These are phyloP conservation scores for Cyprinodon brontotheroides DNA, from an alignment of 2,113 vertebrate species.

Conservation along the genomic window DNA sequence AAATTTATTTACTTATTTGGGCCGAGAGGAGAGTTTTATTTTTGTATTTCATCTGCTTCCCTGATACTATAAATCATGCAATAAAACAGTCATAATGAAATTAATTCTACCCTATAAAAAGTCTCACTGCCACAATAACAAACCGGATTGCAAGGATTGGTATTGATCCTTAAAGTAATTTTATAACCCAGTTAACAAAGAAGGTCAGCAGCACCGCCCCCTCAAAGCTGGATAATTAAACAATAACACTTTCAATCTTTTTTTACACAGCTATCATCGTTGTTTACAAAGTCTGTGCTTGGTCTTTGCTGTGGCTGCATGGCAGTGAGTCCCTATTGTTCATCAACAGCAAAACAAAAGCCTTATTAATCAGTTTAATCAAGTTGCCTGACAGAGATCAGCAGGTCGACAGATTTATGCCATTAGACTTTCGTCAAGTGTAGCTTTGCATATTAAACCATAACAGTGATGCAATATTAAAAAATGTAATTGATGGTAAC, in stretches of 20 bases:
- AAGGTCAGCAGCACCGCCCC: neutral
- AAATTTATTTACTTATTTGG: neutral
- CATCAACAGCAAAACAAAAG: slow-evolving; percentile 21
- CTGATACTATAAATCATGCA: neutral
- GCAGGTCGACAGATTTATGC: slow-evolving; percentile 22
- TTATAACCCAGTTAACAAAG: slow-evolving; percentile 7
- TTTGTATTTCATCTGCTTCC: neutral
- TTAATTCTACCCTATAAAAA: neutral
- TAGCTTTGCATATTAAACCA: slow-evolving; percentile 24
- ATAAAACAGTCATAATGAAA: neutral
- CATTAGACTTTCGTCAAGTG: slow-evolving; percentile 22
- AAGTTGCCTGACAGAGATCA: slow-evolving; percentile 40
- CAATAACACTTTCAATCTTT: neutral
- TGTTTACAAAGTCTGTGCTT: neutral
- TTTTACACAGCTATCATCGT: neutral
- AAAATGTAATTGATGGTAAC: slow-evolving; percentile 3
- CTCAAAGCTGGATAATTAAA: neutral
- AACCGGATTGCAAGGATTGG: neutral
- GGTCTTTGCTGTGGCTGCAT: neutral
- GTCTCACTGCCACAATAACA: neutral
- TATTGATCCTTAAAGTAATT: neutral
- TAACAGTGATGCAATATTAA: slow-evolving; percentile 26
- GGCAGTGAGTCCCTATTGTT: slow-evolving; percentile 29
- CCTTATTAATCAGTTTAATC: slow-evolving; percentile 53
- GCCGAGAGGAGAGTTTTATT: neutral